Percentiles rank a stretch among this genome's conserved stretches.
Conservation (phyloP, 2,113 vertebrate genomes). For the Taurulus bubalis region DNA sequence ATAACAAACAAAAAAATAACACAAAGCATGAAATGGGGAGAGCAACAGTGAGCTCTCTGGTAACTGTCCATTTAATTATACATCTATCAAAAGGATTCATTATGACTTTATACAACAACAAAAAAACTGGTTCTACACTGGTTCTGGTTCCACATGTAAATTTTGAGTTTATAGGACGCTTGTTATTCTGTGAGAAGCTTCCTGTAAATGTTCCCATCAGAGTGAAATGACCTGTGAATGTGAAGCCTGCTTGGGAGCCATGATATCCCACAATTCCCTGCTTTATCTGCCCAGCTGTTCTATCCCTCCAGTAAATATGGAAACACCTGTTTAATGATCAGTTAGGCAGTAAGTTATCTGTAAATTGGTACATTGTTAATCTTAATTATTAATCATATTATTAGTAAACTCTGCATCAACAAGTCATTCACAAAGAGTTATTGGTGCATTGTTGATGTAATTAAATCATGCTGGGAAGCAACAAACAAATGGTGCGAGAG, state of each 20-base stretch:
- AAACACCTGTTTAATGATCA: not conserved
- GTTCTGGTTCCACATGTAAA: not conserved
- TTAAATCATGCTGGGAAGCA: not conserved
- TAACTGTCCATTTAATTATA: constrained; percentile 46
- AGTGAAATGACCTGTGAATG: constrained; percentile 40
- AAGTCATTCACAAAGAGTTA: not conserved
- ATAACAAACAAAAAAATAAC: constrained; percentile 43
- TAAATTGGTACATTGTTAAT: not conserved
- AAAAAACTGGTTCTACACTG: not conserved
- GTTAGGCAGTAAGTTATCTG: not conserved
- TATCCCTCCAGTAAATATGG: not conserved
- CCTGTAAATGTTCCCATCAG: constrained; percentile 49
- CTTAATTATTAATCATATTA: not conserved
- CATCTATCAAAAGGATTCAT: constrained; percentile 50
- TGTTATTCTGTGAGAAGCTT: constrained; percentile 29
- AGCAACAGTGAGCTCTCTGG: constrained; percentile 28
- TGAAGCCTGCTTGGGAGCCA: constrained; percentile 1
- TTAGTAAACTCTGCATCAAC: not conserved
- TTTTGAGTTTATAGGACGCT: constrained; percentile 28
- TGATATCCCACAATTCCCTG: constrained; percentile 1
- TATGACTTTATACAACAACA: constrained; percentile 43
- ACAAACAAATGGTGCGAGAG: not conserved
- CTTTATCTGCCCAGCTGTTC: constrained; percentile 3
- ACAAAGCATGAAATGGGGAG: constrained; percentile 22
- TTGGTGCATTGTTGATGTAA: not conserved